Conservation (phyloP, 1,140 invertebrate genomes). For the Mamestra configurata region DNA sequence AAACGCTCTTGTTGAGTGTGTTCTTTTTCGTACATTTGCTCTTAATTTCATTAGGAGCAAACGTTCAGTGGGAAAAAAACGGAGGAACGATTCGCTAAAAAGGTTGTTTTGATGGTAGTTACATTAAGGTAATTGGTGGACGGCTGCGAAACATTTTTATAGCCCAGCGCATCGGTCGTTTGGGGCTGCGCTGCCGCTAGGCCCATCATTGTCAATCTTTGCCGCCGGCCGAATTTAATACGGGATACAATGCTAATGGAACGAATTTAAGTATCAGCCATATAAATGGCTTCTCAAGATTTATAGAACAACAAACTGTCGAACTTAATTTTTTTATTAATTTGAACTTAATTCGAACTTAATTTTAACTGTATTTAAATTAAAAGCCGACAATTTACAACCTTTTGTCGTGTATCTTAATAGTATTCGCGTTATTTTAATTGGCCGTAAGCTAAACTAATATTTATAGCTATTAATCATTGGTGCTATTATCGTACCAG, state of each 20-base stretch:
- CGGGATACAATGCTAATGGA: slow-evolving; percentile 76
- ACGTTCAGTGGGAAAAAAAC: slow-evolving; percentile 73
- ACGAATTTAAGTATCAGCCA: slow-evolving; percentile 76
- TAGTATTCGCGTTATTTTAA: slow-evolving; percentile 29
- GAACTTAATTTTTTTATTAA: no score
- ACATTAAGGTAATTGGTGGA: slow-evolving; percentile 85
- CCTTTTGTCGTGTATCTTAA: slow-evolving; percentile 50
- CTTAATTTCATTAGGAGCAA: slow-evolving; percentile 80
- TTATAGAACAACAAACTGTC: slow-evolving; percentile 76
- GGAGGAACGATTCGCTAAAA: slow-evolving; percentile 76
- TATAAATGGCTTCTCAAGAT: slow-evolving; percentile 76
- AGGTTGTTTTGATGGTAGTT: slow-evolving; percentile 83
- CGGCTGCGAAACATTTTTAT: slow-evolving; percentile 83
- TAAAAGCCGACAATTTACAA: slow-evolving; percentile 56
- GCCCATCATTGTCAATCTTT: slow-evolving; percentile 77
- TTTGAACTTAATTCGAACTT: no score
- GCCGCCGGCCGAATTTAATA: slow-evolving; percentile 77
- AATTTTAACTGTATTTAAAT: slow-evolving; percentile 76
- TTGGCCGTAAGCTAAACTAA: slow-evolving; percentile 29
- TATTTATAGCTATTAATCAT: slow-evolving; percentile 46
- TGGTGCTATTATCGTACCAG: slow-evolving; percentile 16
- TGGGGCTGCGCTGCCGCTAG: slow-evolving; percentile 66
- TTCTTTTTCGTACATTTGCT: slow-evolving; percentile 64
- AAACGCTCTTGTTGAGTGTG: slow-evolving; percentile 54
- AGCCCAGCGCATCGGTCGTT: slow-evolving; percentile 76